phyloP scores from a whole-genome alignment of 2,888 invertebrate genomes.

The Dione juno region DNA sequence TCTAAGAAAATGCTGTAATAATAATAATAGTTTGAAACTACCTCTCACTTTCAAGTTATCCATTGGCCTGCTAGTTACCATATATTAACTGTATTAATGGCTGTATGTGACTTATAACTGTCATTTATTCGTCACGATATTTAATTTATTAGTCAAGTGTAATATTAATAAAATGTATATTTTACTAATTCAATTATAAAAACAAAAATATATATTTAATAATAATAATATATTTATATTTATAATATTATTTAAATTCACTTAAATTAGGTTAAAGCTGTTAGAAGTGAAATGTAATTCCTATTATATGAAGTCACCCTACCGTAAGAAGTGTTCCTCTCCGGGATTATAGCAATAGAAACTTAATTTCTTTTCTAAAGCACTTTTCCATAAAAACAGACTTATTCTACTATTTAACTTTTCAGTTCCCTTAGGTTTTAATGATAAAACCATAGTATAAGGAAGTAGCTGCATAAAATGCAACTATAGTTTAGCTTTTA shows the following conservation, averaged over 20 bases:
- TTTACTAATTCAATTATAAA: no score
- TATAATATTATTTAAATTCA: neutral
- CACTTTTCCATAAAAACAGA: constrained; percentile 11
- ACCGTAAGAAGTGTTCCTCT: constrained; percentile 19
- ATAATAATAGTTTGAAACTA: no score
- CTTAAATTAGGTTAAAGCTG: constrained; percentile 15
- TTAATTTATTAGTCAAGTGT: no score
- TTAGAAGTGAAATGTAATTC: constrained; percentile 7
- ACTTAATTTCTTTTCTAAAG: constrained; percentile 28
- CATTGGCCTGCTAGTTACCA: no score
- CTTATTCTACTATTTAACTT: constrained; percentile 24
- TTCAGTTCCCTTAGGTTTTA: constrained; percentile 16
- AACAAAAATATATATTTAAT: no score
- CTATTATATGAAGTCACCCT: constrained; percentile 8
- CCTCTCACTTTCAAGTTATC: no score
- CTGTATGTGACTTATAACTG: no score
- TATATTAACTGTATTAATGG: no score
- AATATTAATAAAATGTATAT: no score
- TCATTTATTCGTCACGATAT: no score
- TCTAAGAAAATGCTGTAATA: no score
- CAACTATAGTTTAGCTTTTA: neutral
- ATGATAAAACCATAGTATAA: constrained; percentile 18
- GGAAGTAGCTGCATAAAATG: neutral
- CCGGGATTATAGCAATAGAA: constrained; percentile 4
- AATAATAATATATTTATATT: no score